phyloP scores from a whole-genome alignment of 1,140 invertebrate species.

The Condylostylus longicornis region DNA sequence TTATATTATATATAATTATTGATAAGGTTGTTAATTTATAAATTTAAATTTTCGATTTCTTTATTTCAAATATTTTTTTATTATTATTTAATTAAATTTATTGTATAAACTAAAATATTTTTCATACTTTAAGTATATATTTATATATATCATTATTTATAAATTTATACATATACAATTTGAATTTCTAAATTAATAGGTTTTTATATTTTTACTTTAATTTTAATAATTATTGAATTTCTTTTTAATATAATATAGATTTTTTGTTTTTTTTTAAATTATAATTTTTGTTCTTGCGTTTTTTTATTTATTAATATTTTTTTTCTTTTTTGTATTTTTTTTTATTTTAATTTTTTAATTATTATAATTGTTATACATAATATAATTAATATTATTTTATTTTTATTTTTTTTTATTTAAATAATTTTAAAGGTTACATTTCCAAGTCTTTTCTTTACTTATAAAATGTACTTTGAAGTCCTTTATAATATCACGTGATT shows the following conservation, averaged over 20 bases:
- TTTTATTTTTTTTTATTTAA: conserved; percentile 13
- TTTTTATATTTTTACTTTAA: conserved; percentile 6
- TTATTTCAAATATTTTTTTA: too few species aligned
- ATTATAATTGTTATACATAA: conserved; percentile 16
- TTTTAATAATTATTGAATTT: conserved; percentile 3
- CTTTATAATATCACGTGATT: too few species aligned
- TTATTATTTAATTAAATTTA: too few species aligned
- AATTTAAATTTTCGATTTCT: too few species aligned
- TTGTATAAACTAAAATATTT: too few species aligned
- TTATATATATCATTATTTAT: not conserved
- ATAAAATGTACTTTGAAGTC: too few species aligned
- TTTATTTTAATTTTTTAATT: conserved; percentile 13
- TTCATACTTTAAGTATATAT: too few species aligned
- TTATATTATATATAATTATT: too few species aligned
- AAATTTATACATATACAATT: not conserved
- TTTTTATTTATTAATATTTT: conserved; percentile 8
- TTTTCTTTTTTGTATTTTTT: conserved; percentile 25
- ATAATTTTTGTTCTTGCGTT: conserved; percentile 5
- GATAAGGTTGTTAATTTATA: too few species aligned
- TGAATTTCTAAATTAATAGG: not conserved
- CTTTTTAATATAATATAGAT: not conserved
- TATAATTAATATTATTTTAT: conserved; percentile 2
- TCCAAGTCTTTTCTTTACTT: too few species aligned
- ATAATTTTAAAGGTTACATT: too few species aligned
- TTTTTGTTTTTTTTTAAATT: not conserved